Evolutionary conservation across 2,888 invertebrate genomes (phyloP), one percentile per base, ranked within the genome.

Genomic region (Brachypterus glaber): DNA sequence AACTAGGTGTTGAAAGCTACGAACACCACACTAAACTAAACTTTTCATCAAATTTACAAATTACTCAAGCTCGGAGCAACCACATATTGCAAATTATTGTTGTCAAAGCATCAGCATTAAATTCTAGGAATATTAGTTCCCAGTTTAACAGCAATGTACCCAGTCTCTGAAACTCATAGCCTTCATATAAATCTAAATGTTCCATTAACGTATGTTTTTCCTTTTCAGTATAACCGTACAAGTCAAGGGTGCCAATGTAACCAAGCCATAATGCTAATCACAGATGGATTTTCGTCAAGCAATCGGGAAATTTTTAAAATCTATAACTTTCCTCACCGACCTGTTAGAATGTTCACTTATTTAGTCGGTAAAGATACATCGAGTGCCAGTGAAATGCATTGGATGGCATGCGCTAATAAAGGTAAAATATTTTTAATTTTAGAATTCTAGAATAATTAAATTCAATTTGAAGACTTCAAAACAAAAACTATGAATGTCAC

Each of bases 391-490:
- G 87, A 87, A 59, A 81, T 96, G 63, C 80, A 85, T 57, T 87
- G 84, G 70, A 95, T 97, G 82, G 97, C 97, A 4, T 98, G 98
- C 68, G 79, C 80, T 34, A 97, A 98, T 67, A 92, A 95, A 77
- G 98, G 97, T 85, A 65, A 51, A 39, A 2, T 9, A 7, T 21
- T 21, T 21, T 21, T 7, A 21, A 21, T 21, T 21, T 9, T 7
- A 21, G 9, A 5, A 21, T 9, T 5, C 5, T 21, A 9, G 9
- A 21, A 7, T 21, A 9, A 7, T 21, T 21, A 21, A 7, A 21
- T 21, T 5, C 5, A 7, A 21, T 21, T 21, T 21, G 9, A 21
- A 21, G 9, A 21, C 13, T 27, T 26, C n/a, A 13, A 17, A 14
- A 25, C 9, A 9, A 9, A 16, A 27, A 18, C 16, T 7, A 12